Base-by-base conservation (phyloP, 2,888 invertebrate species). In the Galeruca laticollis region DNA sequence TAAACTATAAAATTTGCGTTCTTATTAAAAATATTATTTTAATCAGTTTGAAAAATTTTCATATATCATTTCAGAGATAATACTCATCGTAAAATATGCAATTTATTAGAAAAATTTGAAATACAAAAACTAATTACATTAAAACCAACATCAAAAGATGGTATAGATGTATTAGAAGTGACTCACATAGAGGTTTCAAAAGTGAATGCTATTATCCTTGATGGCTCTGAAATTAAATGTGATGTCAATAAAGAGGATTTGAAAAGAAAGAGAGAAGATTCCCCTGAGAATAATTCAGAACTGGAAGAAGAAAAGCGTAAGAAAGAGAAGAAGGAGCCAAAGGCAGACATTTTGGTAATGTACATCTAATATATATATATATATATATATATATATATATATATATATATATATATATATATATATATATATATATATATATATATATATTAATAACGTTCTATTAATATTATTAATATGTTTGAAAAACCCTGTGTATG, bases 51-150 rank as follows among this genome's bases (percentile, higher is more conserved):
- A n/a, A n/a, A n/a, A n/a, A n/a, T n/a, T n/a, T 51, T 18, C 11
- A n/a, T n/a, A n/a, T 13, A 11, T 31, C 5, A 31, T 56, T 57
- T 18, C 33, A 57, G 56, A 40, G 75, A 73, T 56, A 60, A 72
- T 15, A 61, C 70, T 5, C 73, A 76, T 54, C 86, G 89, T 59
- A 87, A 90, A 75, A 88, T 95, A 9, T 90, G 91, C 76, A 93
- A 92, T 83, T 87, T 94, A 59, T 84, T 95, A 4, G 91, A 92
- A 77, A 94, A 94, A 83, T 90, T 95, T 82, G 90, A 93, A 1
- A 89, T 91, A n/a, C 94, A 94, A 82, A 90, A 91, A 80, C 83
- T 93, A 62, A 90, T 93, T 70, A 89, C 87, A 59, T 85, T 88
- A 21, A 87, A 87, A 79, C 88, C 88, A 73, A 80, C 81, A 31